Evolutionary conservation across 2,888 invertebrate species (phyloP), one percentile per base, ranked within the genome.

Genomic region (Agonopterix subpropinquella): DNA sequence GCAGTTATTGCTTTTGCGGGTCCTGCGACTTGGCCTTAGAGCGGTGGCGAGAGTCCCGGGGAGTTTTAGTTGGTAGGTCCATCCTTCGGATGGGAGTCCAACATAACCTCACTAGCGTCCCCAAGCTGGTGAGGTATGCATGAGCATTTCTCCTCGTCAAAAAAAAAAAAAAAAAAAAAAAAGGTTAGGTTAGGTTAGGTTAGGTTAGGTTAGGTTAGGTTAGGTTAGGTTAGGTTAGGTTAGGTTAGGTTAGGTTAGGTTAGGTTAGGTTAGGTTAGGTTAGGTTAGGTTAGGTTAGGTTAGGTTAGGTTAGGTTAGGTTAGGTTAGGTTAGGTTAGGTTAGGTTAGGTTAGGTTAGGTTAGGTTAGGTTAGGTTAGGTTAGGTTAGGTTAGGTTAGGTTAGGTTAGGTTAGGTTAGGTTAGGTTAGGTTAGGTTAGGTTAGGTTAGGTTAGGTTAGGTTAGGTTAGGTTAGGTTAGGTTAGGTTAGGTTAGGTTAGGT

Each of bases 141-240:
- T n/a, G n/a, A n/a, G n/a, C n/a, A n/a, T n/a, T n/a, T n/a, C n/a
- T n/a, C n/a, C n/a, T n/a, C n/a, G n/a, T n/a, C n/a, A n/a, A n/a
- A n/a, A n/a, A n/a, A n/a, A n/a, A n/a, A n/a, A n/a, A 44, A 36
- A 36, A 42, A 44, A 36, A 44, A 36, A 45, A 44, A 36, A 44
- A 36, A 43, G 47, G 47, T 49, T 44, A 44, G 53, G 50, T 48
- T 50, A 47, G 50, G 50, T 51, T 51, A 48, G 50, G 50, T 51
- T 51, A 51, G 50, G 50, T 51, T 51, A 49, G 50, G 50, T 51
- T 51, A 51, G 53, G 53, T 53, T 53, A 51, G 53, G 53, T 53
- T 53, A 51, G 53, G 53, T 50, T 50, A 50, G 49, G 50, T 50
- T 50, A 48, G 50, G 50, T 50, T 48, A 48, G 53, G 48, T 48